A percentile compares a stretch with the other conserved stretches of the same genome.
These are phyloP conservation scores for Eidolon dupreanum DNA, from an alignment of 2,797 vertebrate species.

Conservation along the genomic window DNA sequence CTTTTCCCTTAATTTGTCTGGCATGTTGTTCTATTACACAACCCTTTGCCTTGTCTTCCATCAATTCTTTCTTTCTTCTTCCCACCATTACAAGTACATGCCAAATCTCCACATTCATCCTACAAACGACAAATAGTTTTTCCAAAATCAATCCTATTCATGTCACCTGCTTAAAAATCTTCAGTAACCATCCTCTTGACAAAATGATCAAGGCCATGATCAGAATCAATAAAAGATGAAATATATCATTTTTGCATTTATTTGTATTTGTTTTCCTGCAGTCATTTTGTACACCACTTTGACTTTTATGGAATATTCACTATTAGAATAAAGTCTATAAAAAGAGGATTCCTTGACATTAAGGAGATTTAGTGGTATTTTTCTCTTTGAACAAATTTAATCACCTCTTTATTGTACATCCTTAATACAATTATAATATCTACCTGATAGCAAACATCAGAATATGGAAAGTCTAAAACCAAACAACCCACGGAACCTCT, in stretches of 20 bases:
- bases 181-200: background rate
- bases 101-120: background rate
- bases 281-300: background rate
- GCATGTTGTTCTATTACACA: background rate
- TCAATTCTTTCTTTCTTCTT: background rate
- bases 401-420: background rate
- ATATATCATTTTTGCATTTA: background rate
- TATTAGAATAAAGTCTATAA: slow-evolving; percentile 9
- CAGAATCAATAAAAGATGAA: slow-evolving; percentile 1
- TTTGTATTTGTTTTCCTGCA: background rate
- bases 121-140: background rate
- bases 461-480: background rate
- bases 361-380: slow-evolving; percentile 18
- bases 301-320: background rate
- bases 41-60: background rate
- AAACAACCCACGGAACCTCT: slow-evolving; percentile 5
- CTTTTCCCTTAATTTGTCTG: background rate
- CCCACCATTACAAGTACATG: background rate
- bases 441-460: background rate
- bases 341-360: background rate
- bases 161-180: background rate
- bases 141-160: background rate
- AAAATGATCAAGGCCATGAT: background rate
- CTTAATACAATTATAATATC: background rate
- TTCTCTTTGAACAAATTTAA: slow-evolving; percentile 41